A percentile compares a stretch with the other conserved stretches of the same genome.
Conservation (phyloP, 2,888 invertebrate genomes). For the Mesodorylaimus sp. region DNA sequence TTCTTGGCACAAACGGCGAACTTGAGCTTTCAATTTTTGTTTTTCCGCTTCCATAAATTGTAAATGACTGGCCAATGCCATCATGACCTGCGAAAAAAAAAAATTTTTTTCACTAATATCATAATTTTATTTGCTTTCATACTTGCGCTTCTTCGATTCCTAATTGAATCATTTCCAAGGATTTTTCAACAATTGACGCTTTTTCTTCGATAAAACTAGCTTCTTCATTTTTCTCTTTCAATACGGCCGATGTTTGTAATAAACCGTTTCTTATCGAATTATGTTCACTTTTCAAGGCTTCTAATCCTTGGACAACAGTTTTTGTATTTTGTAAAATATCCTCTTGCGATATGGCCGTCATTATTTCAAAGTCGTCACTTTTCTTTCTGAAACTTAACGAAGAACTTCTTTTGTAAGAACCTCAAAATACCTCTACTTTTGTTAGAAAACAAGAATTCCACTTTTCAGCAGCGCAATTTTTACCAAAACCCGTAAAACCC, state of each 20-base stretch:
- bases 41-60: constrained; percentile 92
- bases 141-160: constrained; percentile 90
- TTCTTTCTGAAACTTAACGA: constrained; percentile 80
- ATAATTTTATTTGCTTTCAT: constrained; percentile 11
- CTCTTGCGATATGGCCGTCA: constrained; percentile 97
- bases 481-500: no score
- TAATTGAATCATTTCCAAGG: constrained; percentile 84
- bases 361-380: constrained; percentile 89
- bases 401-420: no score
- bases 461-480: no score
- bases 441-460: no score
- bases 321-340: constrained; percentile 90
- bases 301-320: constrained; percentile 79
- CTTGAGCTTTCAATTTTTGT: constrained; percentile 93
- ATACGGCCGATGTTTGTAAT: constrained; percentile 1
- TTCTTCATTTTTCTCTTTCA: constrained; percentile 25
- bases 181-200: constrained; percentile 68
- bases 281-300: constrained; percentile 83
- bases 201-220: constrained; percentile 54
- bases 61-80: constrained; percentile 81
- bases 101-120: no score
- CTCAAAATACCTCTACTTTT: no score
- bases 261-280: constrained; percentile 46
- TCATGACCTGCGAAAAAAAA: constrained; percentile 54
- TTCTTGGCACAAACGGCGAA: constrained; percentile 80